Base-by-base conservation (phyloP, 1,140 invertebrate genomes). In the Caerostris extrusa region DNA sequence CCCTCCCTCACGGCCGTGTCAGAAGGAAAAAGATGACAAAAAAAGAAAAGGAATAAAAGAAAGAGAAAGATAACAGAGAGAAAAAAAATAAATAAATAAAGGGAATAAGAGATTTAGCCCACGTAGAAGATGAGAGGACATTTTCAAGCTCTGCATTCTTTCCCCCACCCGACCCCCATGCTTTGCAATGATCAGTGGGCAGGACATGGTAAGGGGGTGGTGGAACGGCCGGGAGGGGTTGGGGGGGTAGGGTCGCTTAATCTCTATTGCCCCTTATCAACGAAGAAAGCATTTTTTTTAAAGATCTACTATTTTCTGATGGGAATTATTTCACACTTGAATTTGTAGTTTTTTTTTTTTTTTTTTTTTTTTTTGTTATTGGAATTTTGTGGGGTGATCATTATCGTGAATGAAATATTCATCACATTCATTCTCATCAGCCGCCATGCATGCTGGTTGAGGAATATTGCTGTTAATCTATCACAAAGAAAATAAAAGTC, bases 121-220 rank as follows among this genome's bases (percentile, higher is more conserved):
- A 77, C 53, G 89, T 50, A 53, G 87, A 77, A 90, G 89, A 90
- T 81, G 89, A 90, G 89, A 90, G 89, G 89, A 90, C 89, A 77
- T 77, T 77, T 77, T 77, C 69, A 77, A 77, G 69, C 69, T 77
- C 69, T 90, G 89, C 81, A 67, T 90, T 90, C 89, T 60, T 90
- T 69, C 69, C 89, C 50, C 0, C 5, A 34, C 60, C 53, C 4
- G n/a, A n/a, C 50, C 60, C 50, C 50, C 89, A 17, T 61, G 67
- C 50, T 69, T n/a, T 17, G 69, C 69, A 77, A 90, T 90, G 71
- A 90, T 90, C 89, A 81, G 89, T 17, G 55, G 69, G 69, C 58
- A 81, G 58, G 53, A 90, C 89, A 90, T 60, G 69, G 67, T 19
- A 8, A n/a, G 34, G 87, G 87, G 87, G 55, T 34, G 86, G 17